Evolutionary conservation across 2,888 invertebrate species (phyloP), one percentile per base, ranked within the genome.

Genomic region (Athalia rosae): DNA sequence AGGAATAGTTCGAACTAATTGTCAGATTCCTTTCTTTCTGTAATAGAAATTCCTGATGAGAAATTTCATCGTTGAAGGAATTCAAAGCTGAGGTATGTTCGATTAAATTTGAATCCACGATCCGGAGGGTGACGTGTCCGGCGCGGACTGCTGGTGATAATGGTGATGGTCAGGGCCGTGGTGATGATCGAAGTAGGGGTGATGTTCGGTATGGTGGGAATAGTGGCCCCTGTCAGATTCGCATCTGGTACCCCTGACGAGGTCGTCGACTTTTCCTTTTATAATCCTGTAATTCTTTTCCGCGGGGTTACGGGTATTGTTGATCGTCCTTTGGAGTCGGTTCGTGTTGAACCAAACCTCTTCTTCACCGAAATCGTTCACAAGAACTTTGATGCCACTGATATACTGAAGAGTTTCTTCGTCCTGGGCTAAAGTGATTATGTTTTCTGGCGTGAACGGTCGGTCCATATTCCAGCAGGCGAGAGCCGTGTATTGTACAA

Each of bases 391-490:
- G 69, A 90, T 89, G 58, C 89, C 87, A 76, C 89, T 89, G 79
- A 89, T 85, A 83, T 89, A 90, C 80, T 90, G 90, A 56, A 90
- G 82, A 15, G 80, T 83, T 69, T 81, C 82, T 77, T 85, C 86
- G 79, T 90, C 89, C 79, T 86, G 84, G 3, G 85, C 87, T 47
- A 90, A 77, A 63, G 85, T 81, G 45, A 87, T 88, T 61, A 90
- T 82, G 82, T 89, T 87, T 50, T 89, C 87, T 4, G 86, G 84
- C 6, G 80, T 83, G 79, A 89, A 89, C 47, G 90, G 88, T 74
- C 84, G 85, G 80, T 86, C 86, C 76, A 90, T 89, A 84, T 90
- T 89, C 88, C 90, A 90, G 80, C 90, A 91, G 45, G 89, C 89
- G 41, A 91, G 80, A 1, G 90, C 87, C 48, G 89, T 90, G 79